phyloP scores from a whole-genome alignment of 2,888 invertebrate genomes.

The Ecliptopera silaceata region DNA sequence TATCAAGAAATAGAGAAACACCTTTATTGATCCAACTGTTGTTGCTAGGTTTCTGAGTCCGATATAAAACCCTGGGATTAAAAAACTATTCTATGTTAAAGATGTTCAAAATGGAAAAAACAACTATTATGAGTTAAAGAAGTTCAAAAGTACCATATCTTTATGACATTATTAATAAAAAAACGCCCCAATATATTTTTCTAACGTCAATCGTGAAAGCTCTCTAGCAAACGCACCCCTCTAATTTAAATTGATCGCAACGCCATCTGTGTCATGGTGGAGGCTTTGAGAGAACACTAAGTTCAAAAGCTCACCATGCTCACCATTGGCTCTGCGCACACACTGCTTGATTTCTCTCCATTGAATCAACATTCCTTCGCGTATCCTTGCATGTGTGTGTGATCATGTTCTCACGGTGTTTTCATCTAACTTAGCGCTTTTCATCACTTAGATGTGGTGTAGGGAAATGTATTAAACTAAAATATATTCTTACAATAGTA shows the following conservation, averaged over 20 bases:
- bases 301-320: slow-evolving; percentile 75
- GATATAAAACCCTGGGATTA: too few relatives aligned
- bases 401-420: slow-evolving; percentile 68
- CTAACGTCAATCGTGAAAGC: slow-evolving; percentile 2
- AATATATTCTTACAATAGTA: slow-evolving; percentile 32
- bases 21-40: slow-evolving; percentile 21
- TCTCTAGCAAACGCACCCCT: slow-evolving; percentile 44
- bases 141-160: background rate
- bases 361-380: slow-evolving; percentile 82
- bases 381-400: slow-evolving; percentile 74
- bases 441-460: slow-evolving; percentile 60
- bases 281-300: slow-evolving; percentile 49
- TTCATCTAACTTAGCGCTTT: slow-evolving; percentile 36
- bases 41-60: slow-evolving; percentile 18
- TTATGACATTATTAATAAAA: slow-evolving; percentile 1
- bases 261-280: slow-evolving; percentile 67
- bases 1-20: slow-evolving; percentile 1
- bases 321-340: slow-evolving; percentile 64
- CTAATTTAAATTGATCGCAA: slow-evolving; percentile 30
- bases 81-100: background rate
- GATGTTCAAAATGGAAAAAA: slow-evolving; percentile 2
- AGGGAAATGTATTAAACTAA: slow-evolving; percentile 34
- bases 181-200: slow-evolving; percentile 5
- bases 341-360: slow-evolving; percentile 80
- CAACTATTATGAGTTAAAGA: background rate